These are phyloP conservation scores for Tricholauxania praeusta DNA, from an alignment of 2,888 invertebrate species.

Conservation along the genomic window DNA sequence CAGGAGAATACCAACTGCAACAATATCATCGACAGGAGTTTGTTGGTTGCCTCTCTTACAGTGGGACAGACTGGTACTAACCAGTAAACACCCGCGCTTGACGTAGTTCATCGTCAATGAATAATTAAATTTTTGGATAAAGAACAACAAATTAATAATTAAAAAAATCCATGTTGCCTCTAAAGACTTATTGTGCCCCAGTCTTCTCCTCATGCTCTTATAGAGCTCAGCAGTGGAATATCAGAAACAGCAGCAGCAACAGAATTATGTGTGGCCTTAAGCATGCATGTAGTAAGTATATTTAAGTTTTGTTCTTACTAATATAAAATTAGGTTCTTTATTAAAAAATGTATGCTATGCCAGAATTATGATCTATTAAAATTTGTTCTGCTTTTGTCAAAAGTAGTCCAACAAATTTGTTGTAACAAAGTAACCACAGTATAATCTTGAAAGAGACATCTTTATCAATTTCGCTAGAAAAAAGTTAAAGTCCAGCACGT, in stretches of 20 bases:
- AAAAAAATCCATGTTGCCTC: slow-evolving; percentile 29
- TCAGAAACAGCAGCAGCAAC: slow-evolving; percentile 36
- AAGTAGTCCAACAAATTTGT: too few species aligned
- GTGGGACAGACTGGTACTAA: too few species aligned
- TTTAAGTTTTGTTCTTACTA: neutral
- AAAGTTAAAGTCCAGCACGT: too few species aligned
- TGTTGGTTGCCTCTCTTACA: too few species aligned
- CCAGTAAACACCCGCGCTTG: too few species aligned
- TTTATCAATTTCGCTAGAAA: too few species aligned
- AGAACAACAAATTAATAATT: slow-evolving; percentile 7
- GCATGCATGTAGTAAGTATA: slow-evolving; percentile 62
- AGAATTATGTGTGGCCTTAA: slow-evolving; percentile 61
- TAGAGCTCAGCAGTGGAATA: slow-evolving; percentile 45
- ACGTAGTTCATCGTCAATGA: neutral
- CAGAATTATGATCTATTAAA: too few species aligned
- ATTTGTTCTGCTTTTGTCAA: too few species aligned
- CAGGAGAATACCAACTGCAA: neutral
- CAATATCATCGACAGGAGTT: slow-evolving; percentile 6
- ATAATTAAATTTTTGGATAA: slow-evolving; percentile 7
- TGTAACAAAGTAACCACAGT: too few species aligned
- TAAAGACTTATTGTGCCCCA: slow-evolving; percentile 17
- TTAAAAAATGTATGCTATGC: too few species aligned
- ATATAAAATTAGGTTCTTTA: too few species aligned
- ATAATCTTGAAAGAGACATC: too few species aligned
- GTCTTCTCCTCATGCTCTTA: slow-evolving; percentile 44